Percentiles rank a stretch among this genome's conserved stretches.
Evolutionary conservation across 2,113 vertebrate species (phyloP).

Genomic region (Bubo blakistoni): DNA sequence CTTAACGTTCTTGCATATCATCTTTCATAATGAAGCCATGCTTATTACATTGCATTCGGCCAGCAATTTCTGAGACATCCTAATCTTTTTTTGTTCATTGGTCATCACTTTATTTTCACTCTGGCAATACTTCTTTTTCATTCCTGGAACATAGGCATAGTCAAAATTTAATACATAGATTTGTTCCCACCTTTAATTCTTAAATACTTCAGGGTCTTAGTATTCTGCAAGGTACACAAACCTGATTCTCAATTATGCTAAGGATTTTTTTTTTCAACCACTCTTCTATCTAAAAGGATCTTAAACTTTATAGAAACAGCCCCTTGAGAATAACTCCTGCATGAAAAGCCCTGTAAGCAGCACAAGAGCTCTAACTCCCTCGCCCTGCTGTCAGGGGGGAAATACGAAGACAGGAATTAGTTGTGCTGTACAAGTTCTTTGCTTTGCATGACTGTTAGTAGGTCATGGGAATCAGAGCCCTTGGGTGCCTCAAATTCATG

Average conservation of each 20-base stretch:
- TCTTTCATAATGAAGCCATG: not conserved
- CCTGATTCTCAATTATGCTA: not conserved
- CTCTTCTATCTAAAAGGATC: not conserved
- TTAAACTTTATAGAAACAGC: not conserved
- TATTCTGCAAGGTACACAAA: not conserved
- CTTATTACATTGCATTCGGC: not conserved
- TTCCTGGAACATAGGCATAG: not conserved
- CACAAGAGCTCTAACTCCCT: not conserved
- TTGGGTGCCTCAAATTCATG: not conserved
- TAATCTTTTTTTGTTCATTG: not conserved
- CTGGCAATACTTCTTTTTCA: not conserved
- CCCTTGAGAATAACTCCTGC: not conserved
- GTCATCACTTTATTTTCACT: conserved; percentile 2
- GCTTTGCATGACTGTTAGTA: not conserved
- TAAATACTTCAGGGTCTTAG: not conserved
- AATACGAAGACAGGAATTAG: not conserved
- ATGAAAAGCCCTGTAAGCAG: not conserved
- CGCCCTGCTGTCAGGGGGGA: not conserved
- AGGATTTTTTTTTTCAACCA: not conserved
- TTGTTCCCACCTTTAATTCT: not conserved
- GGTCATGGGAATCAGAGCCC: not conserved
- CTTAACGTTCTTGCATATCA: not conserved
- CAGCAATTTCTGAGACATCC: not conserved
- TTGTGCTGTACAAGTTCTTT: not conserved
- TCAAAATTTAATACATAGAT: not conserved